Conservation (phyloP, 2,797 vertebrate genomes). For the Dallia pectoralis region DNA sequence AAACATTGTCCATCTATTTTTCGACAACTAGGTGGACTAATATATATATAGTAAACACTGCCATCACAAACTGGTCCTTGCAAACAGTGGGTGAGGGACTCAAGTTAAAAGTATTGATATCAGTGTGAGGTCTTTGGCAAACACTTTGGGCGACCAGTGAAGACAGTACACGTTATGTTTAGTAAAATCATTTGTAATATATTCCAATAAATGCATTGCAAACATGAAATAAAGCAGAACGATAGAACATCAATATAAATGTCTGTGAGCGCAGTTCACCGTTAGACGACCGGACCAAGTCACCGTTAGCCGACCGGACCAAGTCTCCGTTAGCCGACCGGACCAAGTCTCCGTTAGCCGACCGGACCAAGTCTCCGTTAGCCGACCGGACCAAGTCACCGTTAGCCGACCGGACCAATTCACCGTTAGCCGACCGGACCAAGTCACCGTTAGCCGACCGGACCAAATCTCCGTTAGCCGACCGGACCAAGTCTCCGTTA, state of each 20-base stretch:
- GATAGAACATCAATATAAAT: not conserved
- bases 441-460: not conserved
- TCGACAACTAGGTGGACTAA: too few species aligned
- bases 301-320: too few species aligned
- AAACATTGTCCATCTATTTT: too few species aligned
- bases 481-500: not conserved
- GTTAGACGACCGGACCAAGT: not conserved
- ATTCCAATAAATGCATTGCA: not conserved
- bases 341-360: not conserved
- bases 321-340: not conserved
- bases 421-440: not conserved
- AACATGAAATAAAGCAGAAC: slow-evolving; percentile 6
- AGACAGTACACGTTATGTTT: not conserved
- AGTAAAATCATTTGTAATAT: not conserved
- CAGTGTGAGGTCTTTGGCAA: too few species aligned
- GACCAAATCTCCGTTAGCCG: not conserved
- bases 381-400: not conserved
- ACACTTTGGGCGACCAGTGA: not conserved
- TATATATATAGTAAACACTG: too few species aligned
- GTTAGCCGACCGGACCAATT: not conserved
- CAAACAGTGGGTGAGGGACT: too few species aligned
- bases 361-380: not conserved
- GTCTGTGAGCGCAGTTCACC: not conserved
- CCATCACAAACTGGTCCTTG: too few species aligned
- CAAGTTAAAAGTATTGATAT: too few species aligned